Evolutionary conservation across 1,140 invertebrate species (phyloP), one percentile per base, ranked within the genome.

Genomic region (Diprion similis): DNA sequence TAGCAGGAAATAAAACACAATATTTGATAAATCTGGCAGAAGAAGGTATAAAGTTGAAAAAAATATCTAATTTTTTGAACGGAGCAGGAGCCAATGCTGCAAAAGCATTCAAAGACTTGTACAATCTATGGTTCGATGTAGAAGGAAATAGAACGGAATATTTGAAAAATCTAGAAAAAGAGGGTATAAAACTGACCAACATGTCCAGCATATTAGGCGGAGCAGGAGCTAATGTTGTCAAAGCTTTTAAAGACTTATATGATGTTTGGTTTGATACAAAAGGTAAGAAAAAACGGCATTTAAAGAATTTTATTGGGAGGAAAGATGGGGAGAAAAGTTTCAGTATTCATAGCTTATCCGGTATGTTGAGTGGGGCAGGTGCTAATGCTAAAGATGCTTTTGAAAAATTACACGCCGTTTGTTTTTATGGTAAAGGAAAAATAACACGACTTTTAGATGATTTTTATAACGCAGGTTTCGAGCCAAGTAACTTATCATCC

Each of bases 211-310:
- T 82, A 64, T 77, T 83, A 77, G 11, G 75, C 70, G 70, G 78
- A 75, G 74, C 66, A 75, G 80, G 80, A 70, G 47, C 75, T 78
- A 77, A 76, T 69, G 67, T 78, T 73, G 77, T 77, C 74, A 51
- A 46, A 76, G 71, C 66, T 68, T 81, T 83, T 78, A 71, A 80
- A 78, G 81, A 78, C 80, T 80, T 83, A 65, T 78, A 81, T 78
- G 74, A 79, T 75, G 65, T 81, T 78, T 83, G 81, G 81, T 83
- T 82, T 81, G 73, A 83, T 76, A 71, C 78, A 19, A 67, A 51
- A 75, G 82, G 82, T 71, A 79, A 76, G 15, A 82, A 75, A 79
- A 81, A 75, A 75, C 66, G 76, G 51, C 82, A 83, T 78, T 82
- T 83, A 68, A 79, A 77, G 15, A 75, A 78, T 77, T 76, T 83